These are phyloP conservation scores for Philotrypesis tridentata DNA, from an alignment of 1,140 invertebrate genomes.

Conservation along the genomic window DNA sequence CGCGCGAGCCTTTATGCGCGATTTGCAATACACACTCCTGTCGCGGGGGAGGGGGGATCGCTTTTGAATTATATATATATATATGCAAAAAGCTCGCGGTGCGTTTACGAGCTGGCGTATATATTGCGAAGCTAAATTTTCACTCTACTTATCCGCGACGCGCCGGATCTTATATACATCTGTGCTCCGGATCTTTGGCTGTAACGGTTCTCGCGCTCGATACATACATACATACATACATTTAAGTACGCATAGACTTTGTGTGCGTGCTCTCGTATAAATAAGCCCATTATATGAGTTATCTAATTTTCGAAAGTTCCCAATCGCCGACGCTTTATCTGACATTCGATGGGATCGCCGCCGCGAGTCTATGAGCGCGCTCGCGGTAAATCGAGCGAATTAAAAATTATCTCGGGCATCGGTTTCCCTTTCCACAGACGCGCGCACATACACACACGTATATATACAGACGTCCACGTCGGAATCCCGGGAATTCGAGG, in stretches of 20 bases:
- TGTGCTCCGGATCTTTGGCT: no score
- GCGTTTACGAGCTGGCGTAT: no score
- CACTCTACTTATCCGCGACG: no score
- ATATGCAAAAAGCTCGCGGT: no score
- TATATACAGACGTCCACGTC: not conserved
- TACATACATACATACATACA: not conserved
- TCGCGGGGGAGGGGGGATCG: no score
- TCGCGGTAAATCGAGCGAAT: not conserved
- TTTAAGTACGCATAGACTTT: not conserved
- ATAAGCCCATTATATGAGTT: slow-evolving; percentile 12
- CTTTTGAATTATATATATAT: no score
- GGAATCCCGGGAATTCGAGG: not conserved
- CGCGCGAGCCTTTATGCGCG: no score
- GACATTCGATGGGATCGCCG: not conserved
- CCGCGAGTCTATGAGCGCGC: not conserved
- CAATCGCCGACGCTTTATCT: slow-evolving; percentile 24
- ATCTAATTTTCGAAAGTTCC: slow-evolving; percentile 32
- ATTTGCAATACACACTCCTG: not conserved
- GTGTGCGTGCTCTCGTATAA: not conserved
- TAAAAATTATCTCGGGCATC: not conserved
- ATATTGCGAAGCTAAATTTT: no score
- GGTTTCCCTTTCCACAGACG: no score
- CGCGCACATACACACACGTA: not conserved
- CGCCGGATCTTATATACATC: no score
- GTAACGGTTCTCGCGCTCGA: no score